phyloP scores from a whole-genome alignment of 1,140 invertebrate species.

The Ceratosolen fusciceps region DNA sequence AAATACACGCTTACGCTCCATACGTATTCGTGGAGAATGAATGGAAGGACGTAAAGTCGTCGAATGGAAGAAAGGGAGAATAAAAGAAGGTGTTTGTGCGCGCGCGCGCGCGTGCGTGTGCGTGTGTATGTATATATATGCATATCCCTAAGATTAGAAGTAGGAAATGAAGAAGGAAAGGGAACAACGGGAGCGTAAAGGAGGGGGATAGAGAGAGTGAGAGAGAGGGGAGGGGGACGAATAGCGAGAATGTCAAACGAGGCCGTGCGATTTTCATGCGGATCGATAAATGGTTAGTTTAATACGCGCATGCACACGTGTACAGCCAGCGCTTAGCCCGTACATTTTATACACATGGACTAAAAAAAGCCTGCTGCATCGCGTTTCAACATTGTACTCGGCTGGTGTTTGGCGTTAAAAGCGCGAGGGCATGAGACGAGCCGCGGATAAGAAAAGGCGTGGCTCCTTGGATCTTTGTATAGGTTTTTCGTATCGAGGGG shows the following conservation, averaged over 20 bases:
- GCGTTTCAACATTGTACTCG: too few relatives aligned
- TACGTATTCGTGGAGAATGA: too few relatives aligned
- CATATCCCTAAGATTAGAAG: too few relatives aligned
- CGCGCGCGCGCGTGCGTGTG: too few relatives aligned
- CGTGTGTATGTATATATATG: too few relatives aligned
- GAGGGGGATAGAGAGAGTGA: background rate
- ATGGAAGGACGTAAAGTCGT: too few relatives aligned
- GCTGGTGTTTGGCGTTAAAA: too few relatives aligned
- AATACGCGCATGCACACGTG: background rate
- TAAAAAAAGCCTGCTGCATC: too few relatives aligned
- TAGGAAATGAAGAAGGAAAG: background rate
- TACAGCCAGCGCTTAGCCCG: background rate
- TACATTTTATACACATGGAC: background rate
- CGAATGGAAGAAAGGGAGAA: too few relatives aligned
- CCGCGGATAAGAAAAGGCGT: conserved; percentile 44
- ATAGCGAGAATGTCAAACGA: conserved; percentile 28
- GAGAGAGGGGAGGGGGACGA: background rate
- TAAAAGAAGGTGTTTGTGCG: too few relatives aligned
- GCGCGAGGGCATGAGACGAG: background rate
- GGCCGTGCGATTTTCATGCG: conserved; percentile 53
- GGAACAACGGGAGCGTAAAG: background rate
- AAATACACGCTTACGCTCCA: too few relatives aligned
- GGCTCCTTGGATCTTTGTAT: conserved; percentile 45
- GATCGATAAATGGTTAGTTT: conserved; percentile 43
- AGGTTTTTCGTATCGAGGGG: too few relatives aligned